Evolutionary conservation across 1,140 invertebrate genomes (phyloP), one percentile per base, ranked within the genome.

Genomic region (Psilanteris sp.): DNA sequence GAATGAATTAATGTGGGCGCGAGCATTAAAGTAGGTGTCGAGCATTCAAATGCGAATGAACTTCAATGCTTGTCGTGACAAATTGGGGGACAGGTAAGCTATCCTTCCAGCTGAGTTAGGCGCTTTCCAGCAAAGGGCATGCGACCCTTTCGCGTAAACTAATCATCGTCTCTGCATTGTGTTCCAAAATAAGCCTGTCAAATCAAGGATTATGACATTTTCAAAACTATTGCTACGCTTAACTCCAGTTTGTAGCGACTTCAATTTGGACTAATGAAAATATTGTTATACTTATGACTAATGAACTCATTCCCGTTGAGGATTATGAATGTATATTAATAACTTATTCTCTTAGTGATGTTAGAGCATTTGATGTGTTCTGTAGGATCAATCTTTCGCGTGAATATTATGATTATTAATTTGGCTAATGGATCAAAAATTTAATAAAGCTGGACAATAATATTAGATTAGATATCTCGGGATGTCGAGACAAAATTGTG

Each of bases 1-100:
- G 78, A 78, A 80, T 78, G 71, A 81, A 81, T 83, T 83, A 83
- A 83, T 78, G 80, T 70, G 70, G 75, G 72, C 78, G 76, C 71
- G 77, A 77, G 71, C 59, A 66, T 79, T 78, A 74, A 76, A 66
- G 68, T 77, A 81, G 79, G 77, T 81, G 79, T 81, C 77, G 71
- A 61, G 67, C 50, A 79, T 81, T 80, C 67, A 74, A 78, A 82
- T 81, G 79, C 78, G 79, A 80, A 82, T 80, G 59, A 78, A 59
- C 41, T 66, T 54, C 39, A 20, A 31, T 54, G 67, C 61, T 68
- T 74, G 79, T 71, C 64, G 59, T 81, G 79, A 81, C 81, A 79
- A 82, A 82, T 82, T 81, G 81, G 72, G 55, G 50, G 36, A 68
- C 79, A 82, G 79, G 81, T 82, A 82, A 73, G 62, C 66, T 66